Evolutionary conservation across 2,888 invertebrate genomes (phyloP), one percentile per base, ranked within the genome.

Genomic region (Ormyrus pomaceus): DNA sequence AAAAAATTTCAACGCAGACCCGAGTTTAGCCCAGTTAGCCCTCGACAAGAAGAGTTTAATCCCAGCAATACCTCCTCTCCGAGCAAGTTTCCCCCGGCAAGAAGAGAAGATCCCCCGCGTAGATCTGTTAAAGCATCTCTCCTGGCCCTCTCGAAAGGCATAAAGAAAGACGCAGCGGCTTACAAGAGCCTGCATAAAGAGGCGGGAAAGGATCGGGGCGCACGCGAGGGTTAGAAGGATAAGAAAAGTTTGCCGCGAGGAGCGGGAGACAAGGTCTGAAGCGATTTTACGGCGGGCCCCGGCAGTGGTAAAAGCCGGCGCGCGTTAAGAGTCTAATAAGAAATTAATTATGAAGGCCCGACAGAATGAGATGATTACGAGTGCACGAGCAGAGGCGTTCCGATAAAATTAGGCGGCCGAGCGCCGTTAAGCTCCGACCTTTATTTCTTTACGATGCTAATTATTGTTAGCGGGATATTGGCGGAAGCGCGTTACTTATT

Each of bases 291-390:
- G 80, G 70, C 79, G 34, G 34, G 34, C 70, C 74, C 66, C 75
- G 70, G 68, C 79, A 58, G 73, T 34, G n/a, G 19, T 59, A 51
- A 19, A 62, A 46, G 62, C 80, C 83, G 77, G 75, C 82, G 83
- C 84, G 84, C 83, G 71, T 76, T 80, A 80, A 80, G 75, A 77
- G 80, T 77, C 68, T 80, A 77, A 80, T 80, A 80, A 76, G 76
- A 77, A 71, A 80, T 80, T 72, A 80, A 80, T 80, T 80, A 80
- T 80, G 77, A 53, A 80, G 19, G 62, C 45, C 9, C 19, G 53
- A 70, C 9, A 59, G 69, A 62, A 61, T 34, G 72, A 80, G 76
- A 80, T 72, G 66, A 80, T 80, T 80, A 77, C 72, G 64, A 75
- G 74, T 58, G 51, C 61, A 73, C 69, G 71, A 79, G 74, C 46